These are phyloP conservation scores for Carettochelys insculpta DNA, from an alignment of 2,113 vertebrate species.

Conservation along the genomic window DNA sequence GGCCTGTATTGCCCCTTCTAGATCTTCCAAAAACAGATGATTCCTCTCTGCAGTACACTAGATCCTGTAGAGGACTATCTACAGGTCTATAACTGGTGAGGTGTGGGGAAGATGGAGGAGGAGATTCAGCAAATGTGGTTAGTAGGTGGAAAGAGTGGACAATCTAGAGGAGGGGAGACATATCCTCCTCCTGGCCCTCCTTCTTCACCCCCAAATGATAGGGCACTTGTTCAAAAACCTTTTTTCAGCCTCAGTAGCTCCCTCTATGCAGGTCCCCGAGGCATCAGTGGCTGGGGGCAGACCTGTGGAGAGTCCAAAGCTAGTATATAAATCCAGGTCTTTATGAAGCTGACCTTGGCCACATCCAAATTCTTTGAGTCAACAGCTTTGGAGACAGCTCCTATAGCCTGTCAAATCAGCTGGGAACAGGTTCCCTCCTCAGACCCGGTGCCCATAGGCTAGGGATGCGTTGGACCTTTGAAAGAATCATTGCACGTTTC, in stretches of 20 bases:
- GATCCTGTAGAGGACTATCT: background rate
- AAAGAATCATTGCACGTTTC: background rate
- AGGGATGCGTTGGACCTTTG: background rate
- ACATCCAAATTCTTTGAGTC: background rate
- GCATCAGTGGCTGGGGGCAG: background rate
- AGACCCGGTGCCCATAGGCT: background rate
- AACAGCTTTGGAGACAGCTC: background rate
- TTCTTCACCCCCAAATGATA: background rate
- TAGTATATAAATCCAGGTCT: background rate
- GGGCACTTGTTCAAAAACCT: background rate
- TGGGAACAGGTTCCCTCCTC: background rate
- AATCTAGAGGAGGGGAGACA: background rate
- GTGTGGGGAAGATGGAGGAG: background rate
- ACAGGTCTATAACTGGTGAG: background rate
- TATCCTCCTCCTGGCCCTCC: background rate
- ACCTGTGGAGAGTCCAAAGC: background rate
- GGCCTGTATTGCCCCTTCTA: background rate
- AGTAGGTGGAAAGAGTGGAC: background rate
- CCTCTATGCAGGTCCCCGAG: background rate
- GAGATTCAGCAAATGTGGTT: background rate
- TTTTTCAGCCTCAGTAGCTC: background rate
- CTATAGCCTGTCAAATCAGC: background rate
- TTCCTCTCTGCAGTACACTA: background rate
- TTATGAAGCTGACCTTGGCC: conserved; percentile 18
- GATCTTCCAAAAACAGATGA: background rate